Evolutionary conservation across 2,797 vertebrate genomes (phyloP).

Genomic region (Characodon lateralis): DNA sequence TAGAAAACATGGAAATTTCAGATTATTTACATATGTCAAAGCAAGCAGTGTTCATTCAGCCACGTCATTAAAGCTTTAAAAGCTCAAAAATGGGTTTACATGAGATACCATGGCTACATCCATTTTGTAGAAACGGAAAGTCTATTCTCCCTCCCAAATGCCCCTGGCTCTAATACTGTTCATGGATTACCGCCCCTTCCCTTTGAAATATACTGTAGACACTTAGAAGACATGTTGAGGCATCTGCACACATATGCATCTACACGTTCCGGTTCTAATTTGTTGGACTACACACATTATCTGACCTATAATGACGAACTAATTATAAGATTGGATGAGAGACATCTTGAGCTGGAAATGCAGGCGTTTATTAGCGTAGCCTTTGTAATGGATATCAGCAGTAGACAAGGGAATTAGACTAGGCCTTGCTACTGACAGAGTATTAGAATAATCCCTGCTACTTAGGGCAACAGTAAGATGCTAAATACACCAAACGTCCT

Average conservation of each 20-base stretch:
- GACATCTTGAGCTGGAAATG: slow-evolving; percentile 44
- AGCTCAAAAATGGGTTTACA: not conserved
- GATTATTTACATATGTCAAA: not conserved
- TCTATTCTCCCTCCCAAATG: not conserved
- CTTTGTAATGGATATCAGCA: slow-evolving; percentile 73
- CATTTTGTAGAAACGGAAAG: not conserved
- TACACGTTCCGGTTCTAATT: not conserved
- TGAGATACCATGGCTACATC: not conserved
- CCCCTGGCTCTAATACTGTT: slow-evolving; percentile 1
- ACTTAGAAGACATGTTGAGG: not conserved
- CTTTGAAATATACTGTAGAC: not conserved
- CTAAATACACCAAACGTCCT: slow-evolving; percentile 72
- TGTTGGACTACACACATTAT: slow-evolving; percentile 3
- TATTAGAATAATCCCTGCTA: slow-evolving; percentile 79
- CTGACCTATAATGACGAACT: slow-evolving; percentile 41
- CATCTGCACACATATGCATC: not conserved
- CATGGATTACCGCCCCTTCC: not conserved
- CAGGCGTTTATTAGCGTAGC: slow-evolving; percentile 59
- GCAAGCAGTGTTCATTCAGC: not conserved
- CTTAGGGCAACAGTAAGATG: slow-evolving; percentile 76
- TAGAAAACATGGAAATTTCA: not conserved
- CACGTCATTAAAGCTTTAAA: not conserved
- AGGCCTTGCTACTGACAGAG: slow-evolving; percentile 66
- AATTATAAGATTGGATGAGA: slow-evolving; percentile 50
- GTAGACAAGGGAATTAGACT: slow-evolving; percentile 64